phyloP scores from a whole-genome alignment of 2,113 vertebrate genomes.

The Procavia capensis region DNA sequence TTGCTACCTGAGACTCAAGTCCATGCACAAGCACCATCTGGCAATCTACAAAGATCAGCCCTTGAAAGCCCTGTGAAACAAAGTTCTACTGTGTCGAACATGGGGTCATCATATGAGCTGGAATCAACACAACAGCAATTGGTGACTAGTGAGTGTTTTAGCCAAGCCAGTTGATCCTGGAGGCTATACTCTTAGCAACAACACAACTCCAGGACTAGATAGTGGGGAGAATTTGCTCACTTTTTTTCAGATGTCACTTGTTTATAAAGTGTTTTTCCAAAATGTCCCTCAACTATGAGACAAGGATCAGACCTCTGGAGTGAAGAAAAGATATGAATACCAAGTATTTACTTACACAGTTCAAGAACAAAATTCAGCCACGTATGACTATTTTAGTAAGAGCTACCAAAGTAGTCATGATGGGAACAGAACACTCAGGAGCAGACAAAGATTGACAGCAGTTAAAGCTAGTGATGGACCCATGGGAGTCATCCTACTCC shows the following conservation, averaged over 20 bases:
- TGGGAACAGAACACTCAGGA: neutral
- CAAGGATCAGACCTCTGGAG: neutral
- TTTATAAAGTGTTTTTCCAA: slow-evolving; percentile 4
- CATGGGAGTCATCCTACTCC: neutral
- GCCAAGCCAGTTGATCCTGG: neutral
- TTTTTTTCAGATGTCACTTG: neutral
- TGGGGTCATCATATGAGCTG: neutral
- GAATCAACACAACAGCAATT: neutral
- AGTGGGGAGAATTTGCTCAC: neutral
- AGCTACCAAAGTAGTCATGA: neutral
- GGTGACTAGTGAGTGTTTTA: neutral
- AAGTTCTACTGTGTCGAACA: neutral
- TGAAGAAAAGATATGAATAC: neutral
- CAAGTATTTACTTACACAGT: neutral
- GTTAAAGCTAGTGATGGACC: neutral
- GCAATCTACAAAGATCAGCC: neutral
- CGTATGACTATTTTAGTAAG: neutral
- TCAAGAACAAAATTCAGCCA: neutral
- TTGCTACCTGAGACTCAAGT: neutral
- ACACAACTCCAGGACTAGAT: no score
- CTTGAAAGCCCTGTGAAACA: neutral
- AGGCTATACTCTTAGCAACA: neutral
- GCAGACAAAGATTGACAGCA: neutral
- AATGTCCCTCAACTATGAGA: neutral
- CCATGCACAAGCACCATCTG: neutral